phyloP scores from a whole-genome alignment of 2,888 invertebrate species.

The Sesamia inferens region DNA sequence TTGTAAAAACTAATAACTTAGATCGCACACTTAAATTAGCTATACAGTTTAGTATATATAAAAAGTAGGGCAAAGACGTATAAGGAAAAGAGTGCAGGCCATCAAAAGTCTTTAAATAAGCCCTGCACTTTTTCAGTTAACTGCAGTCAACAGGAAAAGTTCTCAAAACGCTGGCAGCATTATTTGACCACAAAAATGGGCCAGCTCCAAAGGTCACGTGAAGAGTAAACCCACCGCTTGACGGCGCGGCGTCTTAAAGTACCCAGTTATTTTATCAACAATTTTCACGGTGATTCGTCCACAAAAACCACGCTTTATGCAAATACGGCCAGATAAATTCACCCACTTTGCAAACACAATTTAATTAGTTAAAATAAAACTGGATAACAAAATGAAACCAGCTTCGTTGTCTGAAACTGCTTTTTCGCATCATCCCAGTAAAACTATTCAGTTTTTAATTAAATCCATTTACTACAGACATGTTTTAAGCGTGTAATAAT shows the following conservation, averaged over 20 bases:
- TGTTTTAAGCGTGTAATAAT: conserved; percentile 79
- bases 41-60: too few species aligned
- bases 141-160: not conserved
- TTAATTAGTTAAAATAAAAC: conserved; percentile 57
- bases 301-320: not conserved
- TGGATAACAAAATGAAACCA: conserved; percentile 57
- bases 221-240: not conserved
- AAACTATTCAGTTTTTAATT: conserved; percentile 84
- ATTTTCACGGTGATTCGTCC: not conserved
- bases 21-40: too few species aligned
- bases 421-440: conserved; percentile 65
- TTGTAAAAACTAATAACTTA: too few species aligned
- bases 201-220: not conserved
- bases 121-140: not conserved
- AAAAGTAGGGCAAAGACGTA: too few species aligned
- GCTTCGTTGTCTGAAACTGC: conserved; percentile 55
- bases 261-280: too few species aligned
- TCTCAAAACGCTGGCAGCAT: not conserved
- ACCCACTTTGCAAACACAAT: conserved; percentile 16
- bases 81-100: not conserved
- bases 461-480: conserved; percentile 76
- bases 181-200: not conserved
- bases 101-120: not conserved
- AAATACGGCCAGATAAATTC: conserved; percentile 25
- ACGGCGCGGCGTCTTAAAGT: not conserved